phyloP scores from a whole-genome alignment of 1,140 invertebrate species.

The Cyphomyrmex costatus region DNA sequence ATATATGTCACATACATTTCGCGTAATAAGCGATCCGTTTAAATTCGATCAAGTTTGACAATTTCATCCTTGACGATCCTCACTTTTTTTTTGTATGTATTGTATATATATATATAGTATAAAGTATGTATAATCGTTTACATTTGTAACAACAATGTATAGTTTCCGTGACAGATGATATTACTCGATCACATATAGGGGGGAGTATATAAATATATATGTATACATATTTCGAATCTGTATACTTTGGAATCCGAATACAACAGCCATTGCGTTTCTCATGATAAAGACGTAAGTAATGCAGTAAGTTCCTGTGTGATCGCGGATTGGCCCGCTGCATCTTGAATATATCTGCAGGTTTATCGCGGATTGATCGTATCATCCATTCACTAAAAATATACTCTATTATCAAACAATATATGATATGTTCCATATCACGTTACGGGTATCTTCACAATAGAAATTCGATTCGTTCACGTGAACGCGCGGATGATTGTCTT shows the following conservation, averaged over 20 bases:
- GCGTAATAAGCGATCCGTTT: not conserved
- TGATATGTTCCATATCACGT: not conserved
- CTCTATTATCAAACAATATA: not conserved
- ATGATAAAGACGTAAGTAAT: no score
- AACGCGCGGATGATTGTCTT: slow-evolving; percentile 48
- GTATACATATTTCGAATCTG: not conserved
- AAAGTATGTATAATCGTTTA: no score
- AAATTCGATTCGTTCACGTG: slow-evolving; percentile 1
- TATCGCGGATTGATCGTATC: not conserved
- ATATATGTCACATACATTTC: not conserved
- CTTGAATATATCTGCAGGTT: slow-evolving; percentile 49
- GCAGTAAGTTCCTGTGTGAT: not conserved
- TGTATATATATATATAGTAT: no score
- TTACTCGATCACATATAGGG: not conserved
- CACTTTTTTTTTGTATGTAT: no score
- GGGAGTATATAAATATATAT: no score
- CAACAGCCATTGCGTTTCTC: not conserved
- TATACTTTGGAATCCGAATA: not conserved
- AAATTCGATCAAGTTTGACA: not conserved
- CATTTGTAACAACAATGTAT: slow-evolving; percentile 2
- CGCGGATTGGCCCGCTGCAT: slow-evolving; percentile 26
- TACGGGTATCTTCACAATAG: not conserved
- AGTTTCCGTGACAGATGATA: not conserved
- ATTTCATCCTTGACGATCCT: not conserved
- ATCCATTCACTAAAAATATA: slow-evolving; percentile 35